phyloP scores from a whole-genome alignment of 2,797 vertebrate genomes.

The Orientallactaga sibirica region DNA sequence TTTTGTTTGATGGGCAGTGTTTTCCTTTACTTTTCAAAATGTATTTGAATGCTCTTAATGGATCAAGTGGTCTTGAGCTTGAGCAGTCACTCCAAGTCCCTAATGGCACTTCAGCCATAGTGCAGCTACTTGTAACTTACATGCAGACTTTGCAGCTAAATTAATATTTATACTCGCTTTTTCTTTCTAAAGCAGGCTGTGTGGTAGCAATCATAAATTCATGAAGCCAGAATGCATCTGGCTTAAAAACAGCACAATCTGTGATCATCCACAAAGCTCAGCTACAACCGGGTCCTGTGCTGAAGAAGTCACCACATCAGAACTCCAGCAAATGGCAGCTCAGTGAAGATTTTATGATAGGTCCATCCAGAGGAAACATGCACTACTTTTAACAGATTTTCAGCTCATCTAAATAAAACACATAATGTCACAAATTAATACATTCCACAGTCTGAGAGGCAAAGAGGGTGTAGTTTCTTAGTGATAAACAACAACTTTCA shows the following conservation, averaged over 20 bases:
- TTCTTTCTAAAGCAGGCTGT: neutral
- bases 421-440: neutral
- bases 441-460: neutral
- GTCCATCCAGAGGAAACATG: neutral
- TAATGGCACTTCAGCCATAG: neutral
- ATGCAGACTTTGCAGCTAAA: neutral
- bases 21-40: neutral
- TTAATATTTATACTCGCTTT: neutral
- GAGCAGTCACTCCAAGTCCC: neutral
- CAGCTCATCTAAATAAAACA: neutral
- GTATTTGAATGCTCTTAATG: neutral
- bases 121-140: neutral
- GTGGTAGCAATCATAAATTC: neutral
- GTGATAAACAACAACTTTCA: neutral
- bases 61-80: neutral
- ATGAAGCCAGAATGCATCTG: slow-evolving; percentile 7
- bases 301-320: neutral
- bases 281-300: neutral
- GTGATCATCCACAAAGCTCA: neutral
- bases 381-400: neutral
- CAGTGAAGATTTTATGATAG: neutral
- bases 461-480: neutral
- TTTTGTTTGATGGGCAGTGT: neutral
- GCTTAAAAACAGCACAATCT: neutral
- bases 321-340: neutral